Conservation (phyloP, 2,797 vertebrate genomes). For the Neostethus bicornis region DNA sequence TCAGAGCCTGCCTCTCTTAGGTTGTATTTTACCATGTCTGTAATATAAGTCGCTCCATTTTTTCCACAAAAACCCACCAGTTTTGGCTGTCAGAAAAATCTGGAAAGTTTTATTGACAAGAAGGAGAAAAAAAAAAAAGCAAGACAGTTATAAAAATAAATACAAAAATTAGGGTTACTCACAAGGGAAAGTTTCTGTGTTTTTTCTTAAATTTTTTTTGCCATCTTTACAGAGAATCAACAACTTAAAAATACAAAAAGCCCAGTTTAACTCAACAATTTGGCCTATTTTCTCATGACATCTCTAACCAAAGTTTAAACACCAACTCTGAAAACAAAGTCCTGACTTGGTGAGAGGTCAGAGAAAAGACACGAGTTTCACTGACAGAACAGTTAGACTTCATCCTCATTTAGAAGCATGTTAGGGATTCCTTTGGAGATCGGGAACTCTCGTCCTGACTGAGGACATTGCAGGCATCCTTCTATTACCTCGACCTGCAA, state of each 20-base stretch:
- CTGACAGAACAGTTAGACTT: slow-evolving; percentile 67
- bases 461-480: slow-evolving; percentile 88
- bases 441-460: slow-evolving; percentile 90
- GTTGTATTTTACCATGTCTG: slow-evolving; percentile 35
- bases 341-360: slow-evolving; percentile 10
- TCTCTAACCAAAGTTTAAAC: slow-evolving; percentile 40
- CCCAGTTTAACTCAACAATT: slow-evolving; percentile 33
- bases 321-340: slow-evolving; percentile 23
- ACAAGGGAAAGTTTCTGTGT: slow-evolving; percentile 45
- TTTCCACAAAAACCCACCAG: slow-evolving; percentile 45
- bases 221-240: slow-evolving; percentile 5
- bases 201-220: slow-evolving; percentile 29
- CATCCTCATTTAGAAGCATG: slow-evolving; percentile 91
- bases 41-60: slow-evolving; percentile 51
- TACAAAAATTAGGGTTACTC: slow-evolving; percentile 52
- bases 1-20: slow-evolving; percentile 43
- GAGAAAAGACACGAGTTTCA: neutral
- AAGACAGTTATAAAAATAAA: slow-evolving; percentile 72
- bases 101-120: slow-evolving; percentile 67
- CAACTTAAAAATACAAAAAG: slow-evolving; percentile 25
- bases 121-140: slow-evolving; percentile 16
- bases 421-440: slow-evolving; percentile 92
- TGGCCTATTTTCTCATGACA: slow-evolving; percentile 24
- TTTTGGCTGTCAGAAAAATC: slow-evolving; percentile 34
- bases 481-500: slow-evolving; percentile 89